Evolutionary conservation across 1,140 invertebrate species (phyloP).

Genomic region (Scaptomyza montana): DNA sequence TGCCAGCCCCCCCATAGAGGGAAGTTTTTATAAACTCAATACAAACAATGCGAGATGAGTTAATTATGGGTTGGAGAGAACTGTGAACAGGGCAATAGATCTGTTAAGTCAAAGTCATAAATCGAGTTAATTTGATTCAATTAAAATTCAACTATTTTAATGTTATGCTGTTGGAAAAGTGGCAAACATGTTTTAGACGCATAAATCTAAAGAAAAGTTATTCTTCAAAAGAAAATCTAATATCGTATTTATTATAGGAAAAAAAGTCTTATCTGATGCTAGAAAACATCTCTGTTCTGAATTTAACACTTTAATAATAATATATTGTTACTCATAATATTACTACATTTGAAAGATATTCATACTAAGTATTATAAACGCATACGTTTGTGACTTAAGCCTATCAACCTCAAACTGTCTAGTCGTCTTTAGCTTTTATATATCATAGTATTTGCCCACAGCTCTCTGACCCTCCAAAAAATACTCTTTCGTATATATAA

Average conservation of each 20-base stretch:
- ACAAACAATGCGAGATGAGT: conserved; percentile 27
- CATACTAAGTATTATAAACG: conserved; percentile 7
- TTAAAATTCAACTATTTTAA: background rate
- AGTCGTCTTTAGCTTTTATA: conserved; percentile 31
- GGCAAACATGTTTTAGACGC: background rate
- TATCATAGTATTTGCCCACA: conserved; percentile 19
- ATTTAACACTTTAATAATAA: too few relatives aligned
- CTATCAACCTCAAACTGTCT: conserved; percentile 56
- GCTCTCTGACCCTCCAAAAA: background rate
- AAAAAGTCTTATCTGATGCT: too few relatives aligned
- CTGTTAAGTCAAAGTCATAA: background rate
- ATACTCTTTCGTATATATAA: background rate
- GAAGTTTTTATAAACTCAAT: conserved; percentile 28
- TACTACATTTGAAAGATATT: background rate
- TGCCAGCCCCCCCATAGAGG: background rate
- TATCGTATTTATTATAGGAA: too few relatives aligned
- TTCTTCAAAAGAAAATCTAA: too few relatives aligned
- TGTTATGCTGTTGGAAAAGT: background rate
- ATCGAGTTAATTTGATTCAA: background rate
- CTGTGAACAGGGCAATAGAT: background rate
- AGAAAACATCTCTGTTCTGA: too few relatives aligned
- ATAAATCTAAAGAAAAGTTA: background rate
- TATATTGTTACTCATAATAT: too few relatives aligned
- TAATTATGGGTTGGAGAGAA: conserved; percentile 22
- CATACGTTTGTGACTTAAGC: conserved; percentile 33